Base-by-base conservation (phyloP, 2,113 vertebrate species). In the Mola mola region DNA sequence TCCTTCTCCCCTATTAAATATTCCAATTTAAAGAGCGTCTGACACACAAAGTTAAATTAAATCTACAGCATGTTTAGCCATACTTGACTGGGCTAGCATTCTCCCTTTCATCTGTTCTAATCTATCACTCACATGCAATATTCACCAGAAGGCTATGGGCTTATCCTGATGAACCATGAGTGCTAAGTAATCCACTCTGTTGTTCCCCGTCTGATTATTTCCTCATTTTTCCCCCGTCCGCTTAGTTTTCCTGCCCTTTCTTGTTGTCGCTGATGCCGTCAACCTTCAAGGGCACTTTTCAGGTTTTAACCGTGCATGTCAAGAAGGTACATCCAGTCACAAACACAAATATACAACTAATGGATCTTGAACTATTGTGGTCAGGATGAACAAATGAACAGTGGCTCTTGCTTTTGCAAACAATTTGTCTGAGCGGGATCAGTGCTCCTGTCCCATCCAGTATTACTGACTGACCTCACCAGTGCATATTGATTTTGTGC, bases 401-500 rank as follows among this genome's bases (percentile, higher is more conserved):
- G 42, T 4, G 42, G 17, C 50, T 48, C 12, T 12, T 60, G 63
- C 46, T 38, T 77, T 67, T 47, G 57, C 47, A 53, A 33, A 56
- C 58, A 17, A 62, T 82, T 81, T 67, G 51, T 66, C 44, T 16
- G 51, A 52, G 56, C 25, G 41, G 52, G 40, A 57, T 63, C 59
- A 42, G 38, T n/a, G 44, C 12, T 56, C 51, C 48, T 48, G 60
- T 73, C 64, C 67, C 66, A 83, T 83, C 79, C 51, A 56, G 49
- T 66, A 41, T 51, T 76, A 77, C 42, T 63, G 70, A 69, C 50
- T 10, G 10, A 61, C 57, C 53, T 66, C 59, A 59, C 64, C 7
- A 38, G 55, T 56, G 42, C 22, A 2, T 74, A 88, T 87, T 71
- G 87, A 89, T 86, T 86, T 79, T 55, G 40, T 58, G 46, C 68